phyloP scores from a whole-genome alignment of 2,888 invertebrate species.

The Agriopis aurantiaria region DNA sequence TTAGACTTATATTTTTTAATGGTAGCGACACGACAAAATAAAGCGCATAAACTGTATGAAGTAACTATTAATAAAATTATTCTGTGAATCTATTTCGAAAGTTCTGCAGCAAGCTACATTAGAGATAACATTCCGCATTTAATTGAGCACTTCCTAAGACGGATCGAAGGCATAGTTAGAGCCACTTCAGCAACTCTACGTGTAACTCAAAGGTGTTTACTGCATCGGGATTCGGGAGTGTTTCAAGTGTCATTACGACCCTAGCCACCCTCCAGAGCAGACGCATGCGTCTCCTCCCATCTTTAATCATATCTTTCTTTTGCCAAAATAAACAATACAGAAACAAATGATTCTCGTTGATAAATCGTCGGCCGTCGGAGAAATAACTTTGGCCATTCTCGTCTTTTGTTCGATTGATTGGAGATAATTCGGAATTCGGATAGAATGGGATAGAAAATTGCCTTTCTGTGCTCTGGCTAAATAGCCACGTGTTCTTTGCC shows the following conservation, averaged over 20 bases:
- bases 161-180: slow-evolving; percentile 19
- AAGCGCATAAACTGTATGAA: too few species aligned
- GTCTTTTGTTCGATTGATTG: slow-evolving; percentile 80
- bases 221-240: slow-evolving; percentile 33
- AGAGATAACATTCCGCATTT: slow-evolving; percentile 15
- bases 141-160: slow-evolving; percentile 23
- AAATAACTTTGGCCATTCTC: slow-evolving; percentile 68
- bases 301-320: slow-evolving; percentile 48
- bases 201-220: slow-evolving; percentile 30
- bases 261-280: slow-evolving; percentile 42
- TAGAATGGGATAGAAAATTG: slow-evolving; percentile 47
- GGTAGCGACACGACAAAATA: too few species aligned
- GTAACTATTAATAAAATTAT: not conserved
- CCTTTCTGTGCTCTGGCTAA: slow-evolving; percentile 42
- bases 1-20: too few species aligned
- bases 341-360: slow-evolving; percentile 72
- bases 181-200: slow-evolving; percentile 9
- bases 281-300: slow-evolving; percentile 35
- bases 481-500: slow-evolving; percentile 30
- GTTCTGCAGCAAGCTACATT: slow-evolving; percentile 1
- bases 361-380: slow-evolving; percentile 68
- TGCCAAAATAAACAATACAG: slow-evolving; percentile 61
- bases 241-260: slow-evolving; percentile 54
- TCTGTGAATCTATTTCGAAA: not conserved
- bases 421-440: slow-evolving; percentile 73